Evolutionary conservation across 2,888 invertebrate genomes (phyloP).

Genomic region (Drosophila kanekoi): DNA sequence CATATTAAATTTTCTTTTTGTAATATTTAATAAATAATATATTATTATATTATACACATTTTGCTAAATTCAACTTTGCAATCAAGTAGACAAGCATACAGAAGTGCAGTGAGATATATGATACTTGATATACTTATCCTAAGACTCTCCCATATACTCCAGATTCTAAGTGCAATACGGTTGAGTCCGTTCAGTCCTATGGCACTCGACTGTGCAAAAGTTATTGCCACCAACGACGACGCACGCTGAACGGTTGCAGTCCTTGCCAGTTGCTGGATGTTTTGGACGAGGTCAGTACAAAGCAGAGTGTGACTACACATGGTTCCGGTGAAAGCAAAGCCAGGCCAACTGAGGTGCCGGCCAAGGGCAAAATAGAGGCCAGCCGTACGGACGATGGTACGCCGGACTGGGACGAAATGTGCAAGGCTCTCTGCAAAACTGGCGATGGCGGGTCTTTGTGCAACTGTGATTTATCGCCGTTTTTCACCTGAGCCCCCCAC

Average conservation of each 20-base stretch:
- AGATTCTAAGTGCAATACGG: conserved; percentile 25
- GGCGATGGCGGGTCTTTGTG: conserved; percentile 92
- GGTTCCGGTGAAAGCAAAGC: conserved; percentile 37
- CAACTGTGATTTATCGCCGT: conserved; percentile 90
- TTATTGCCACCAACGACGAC: conserved; percentile 73
- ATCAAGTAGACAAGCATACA: no score
- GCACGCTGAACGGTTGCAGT: conserved; percentile 82
- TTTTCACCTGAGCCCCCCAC: conserved; percentile 74
- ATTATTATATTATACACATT: no score
- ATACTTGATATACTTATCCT: neutral
- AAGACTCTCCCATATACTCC: neutral
- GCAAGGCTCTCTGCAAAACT: conserved; percentile 88
- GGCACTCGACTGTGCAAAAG: conserved; percentile 74
- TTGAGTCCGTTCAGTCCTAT: conserved; percentile 18
- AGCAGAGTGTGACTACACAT: conserved; percentile 55
- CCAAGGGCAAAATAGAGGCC: conserved; percentile 1
- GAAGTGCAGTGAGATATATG: neutral
- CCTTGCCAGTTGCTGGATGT: conserved; percentile 64
- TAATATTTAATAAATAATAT: neutral
- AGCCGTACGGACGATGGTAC: conserved; percentile 19
- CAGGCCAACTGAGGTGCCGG: neutral
- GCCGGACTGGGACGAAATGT: conserved; percentile 88
- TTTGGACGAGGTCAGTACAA: conserved; percentile 52
- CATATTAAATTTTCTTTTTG: no score
- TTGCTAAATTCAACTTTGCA: no score